Evolutionary conservation across 2,888 invertebrate species (phyloP), one percentile per base, ranked within the genome.

Genomic region (Eristalis pertinax): DNA sequence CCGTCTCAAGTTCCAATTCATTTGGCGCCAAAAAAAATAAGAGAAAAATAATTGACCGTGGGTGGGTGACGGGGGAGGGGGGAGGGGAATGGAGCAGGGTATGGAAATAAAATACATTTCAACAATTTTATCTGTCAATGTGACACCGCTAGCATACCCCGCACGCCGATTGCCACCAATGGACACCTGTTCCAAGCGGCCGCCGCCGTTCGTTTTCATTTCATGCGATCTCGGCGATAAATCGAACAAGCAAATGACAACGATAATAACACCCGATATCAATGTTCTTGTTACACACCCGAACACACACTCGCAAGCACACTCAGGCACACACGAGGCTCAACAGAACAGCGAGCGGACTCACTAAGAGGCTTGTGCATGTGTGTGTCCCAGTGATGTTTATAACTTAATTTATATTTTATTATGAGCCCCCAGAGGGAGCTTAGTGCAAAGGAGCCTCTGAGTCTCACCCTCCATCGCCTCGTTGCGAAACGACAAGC

Each of bases 401-500:
- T 86, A 83, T 83, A 83, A 86, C 86, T 86, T 86, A 86, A 86
- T 86, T 86, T 86, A 75, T 86, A 83, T 86, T 83, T 83, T 86
- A 86, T 86, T 86, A 86, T 78, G 82, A 78, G 70, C 41, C 78
- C 83, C 83, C 77, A 24, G 35, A 70, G 77, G 77, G 41, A 62
- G 69, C 50, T 50, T 50, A 50, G 50, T 62, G 58, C 68, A 15
- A 38, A 41, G 38, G 64, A 2, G 63, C 29, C 50, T 19, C 19
- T 7, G 19, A 2, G 8, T 19, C n/a, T 8, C 50, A 8, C 19
- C 3, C 15, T 2, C 43, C n/a, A 1, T 26, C 4, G 7, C 41
- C 83, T 50, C 68, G 56, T 29, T 64, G 73, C 58, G 63, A 22
- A 62, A 50, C 50, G 50, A 84, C 35, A 65, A 24, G 69, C 38